A percentile compares a stretch with the other conserved stretches of the same genome.
phyloP scores from a whole-genome alignment of 2,113 vertebrate genomes.

The Gallinago media region DNA sequence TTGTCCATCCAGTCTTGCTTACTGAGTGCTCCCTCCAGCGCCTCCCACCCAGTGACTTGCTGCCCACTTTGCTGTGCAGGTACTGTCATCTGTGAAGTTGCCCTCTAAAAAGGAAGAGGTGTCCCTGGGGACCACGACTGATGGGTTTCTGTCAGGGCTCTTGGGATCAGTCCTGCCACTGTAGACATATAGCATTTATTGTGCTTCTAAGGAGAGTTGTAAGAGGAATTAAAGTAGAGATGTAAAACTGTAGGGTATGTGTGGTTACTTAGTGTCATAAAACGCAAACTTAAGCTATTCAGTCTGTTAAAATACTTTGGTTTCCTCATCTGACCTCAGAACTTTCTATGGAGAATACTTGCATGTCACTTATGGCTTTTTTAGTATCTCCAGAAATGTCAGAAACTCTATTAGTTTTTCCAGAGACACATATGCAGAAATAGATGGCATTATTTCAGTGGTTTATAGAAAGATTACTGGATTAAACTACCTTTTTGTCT shows the following conservation, averaged over 20 bases:
- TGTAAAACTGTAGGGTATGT: background rate
- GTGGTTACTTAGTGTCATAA: background rate
- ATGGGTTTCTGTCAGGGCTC: background rate
- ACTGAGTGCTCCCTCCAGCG: background rate
- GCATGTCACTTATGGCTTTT: background rate
- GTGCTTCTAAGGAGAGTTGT: background rate
- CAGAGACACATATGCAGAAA: background rate
- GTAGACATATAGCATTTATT: background rate
- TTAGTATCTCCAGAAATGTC: constrained; percentile 42
- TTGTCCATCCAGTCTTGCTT: background rate
- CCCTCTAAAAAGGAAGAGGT: background rate
- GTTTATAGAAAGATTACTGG: constrained; percentile 11
- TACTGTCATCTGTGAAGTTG: background rate
- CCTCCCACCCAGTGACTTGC: background rate
- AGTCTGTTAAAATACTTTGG: constrained; percentile 37
- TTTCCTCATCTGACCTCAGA: constrained; percentile 57
- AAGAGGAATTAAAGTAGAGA: constrained; percentile 4
- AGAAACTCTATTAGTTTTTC: constrained; percentile 48
- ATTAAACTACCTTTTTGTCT: constrained; percentile 28
- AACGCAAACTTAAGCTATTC: constrained; percentile 33
- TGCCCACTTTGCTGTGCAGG: background rate
- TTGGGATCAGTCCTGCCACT: background rate
- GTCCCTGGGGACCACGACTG: accelerated
- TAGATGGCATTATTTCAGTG: constrained; percentile 25
- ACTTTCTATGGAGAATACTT: constrained; percentile 21